phyloP scores from a whole-genome alignment of 2,888 invertebrate genomes.

The Ichneumoninae sp. region DNA sequence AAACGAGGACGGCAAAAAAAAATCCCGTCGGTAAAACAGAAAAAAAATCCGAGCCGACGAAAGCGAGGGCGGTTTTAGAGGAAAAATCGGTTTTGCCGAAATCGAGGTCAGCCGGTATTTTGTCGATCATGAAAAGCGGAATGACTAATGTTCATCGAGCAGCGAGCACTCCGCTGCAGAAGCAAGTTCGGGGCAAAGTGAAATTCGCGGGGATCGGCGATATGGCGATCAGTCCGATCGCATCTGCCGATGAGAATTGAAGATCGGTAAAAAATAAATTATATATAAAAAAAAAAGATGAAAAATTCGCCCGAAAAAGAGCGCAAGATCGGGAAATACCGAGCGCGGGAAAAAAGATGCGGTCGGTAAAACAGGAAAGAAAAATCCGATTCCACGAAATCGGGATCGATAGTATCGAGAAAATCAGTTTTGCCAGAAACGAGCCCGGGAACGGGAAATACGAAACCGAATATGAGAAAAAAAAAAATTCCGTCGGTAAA shows the following conservation, averaged over 20 bases:
- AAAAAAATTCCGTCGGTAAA: neutral
- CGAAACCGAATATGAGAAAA: neutral
- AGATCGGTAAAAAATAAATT: neutral
- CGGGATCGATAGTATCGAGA: too few relatives aligned
- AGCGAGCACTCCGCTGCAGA: slow-evolving; percentile 52
- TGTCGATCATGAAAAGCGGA: neutral
- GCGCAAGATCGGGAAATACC: too few relatives aligned
- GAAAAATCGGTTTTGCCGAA: neutral
- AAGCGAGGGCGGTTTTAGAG: neutral
- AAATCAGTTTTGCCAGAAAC: too few relatives aligned
- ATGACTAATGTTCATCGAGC: slow-evolving; percentile 7
- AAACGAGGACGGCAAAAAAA: neutral
- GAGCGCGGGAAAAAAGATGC: too few relatives aligned
- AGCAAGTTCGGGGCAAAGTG: neutral
- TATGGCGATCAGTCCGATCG: slow-evolving; percentile 49
- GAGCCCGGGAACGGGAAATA: neutral
- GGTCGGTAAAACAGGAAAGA: too few relatives aligned
- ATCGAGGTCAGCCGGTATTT: neutral
- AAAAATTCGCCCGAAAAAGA: too few relatives aligned
- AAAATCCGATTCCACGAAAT: too few relatives aligned
- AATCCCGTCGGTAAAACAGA: neutral
- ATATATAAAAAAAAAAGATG: too few relatives aligned
- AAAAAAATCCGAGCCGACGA: neutral
- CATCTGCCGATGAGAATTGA: neutral
- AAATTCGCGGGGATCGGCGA: neutral